Evolutionary conservation across 1,140 invertebrate genomes (phyloP), one percentile per base, ranked within the genome.

Genomic region (Lepidurus apus): DNA sequence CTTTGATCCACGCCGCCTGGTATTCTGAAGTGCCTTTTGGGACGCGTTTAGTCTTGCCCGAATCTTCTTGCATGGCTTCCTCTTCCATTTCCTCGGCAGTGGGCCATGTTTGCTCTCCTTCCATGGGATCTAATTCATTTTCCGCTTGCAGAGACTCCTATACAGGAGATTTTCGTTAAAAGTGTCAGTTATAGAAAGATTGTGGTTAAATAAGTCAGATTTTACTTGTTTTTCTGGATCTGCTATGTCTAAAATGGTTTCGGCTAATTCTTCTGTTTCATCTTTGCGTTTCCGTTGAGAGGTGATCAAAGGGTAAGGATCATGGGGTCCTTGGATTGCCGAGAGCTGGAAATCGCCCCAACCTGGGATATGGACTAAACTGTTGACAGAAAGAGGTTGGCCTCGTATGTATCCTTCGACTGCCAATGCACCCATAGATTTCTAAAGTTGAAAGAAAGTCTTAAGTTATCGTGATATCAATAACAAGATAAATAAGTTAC

Each of bases 1-100:
- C 91, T 6, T 92, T 88, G 84, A 98, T 97, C 97, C 97, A 99
- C 44, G 95, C 92, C 34, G 96, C 95, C 87, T 99, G 97, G 86
- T 99, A 99, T 77, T 94, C 93, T 13, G 96, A 98, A 83, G 94
- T 95, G 65, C 97, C 97, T 86, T 96, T 95, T 0, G 95, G 96
- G 42, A 98, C 92, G 83, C 89, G 91, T 84, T 95, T 95, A 0
- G 92, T 77, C 89, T 87, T 84, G 53, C 53, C 53, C 6, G 17
- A 7, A 91, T 91, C 81, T 88, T 89, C 76, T 80, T 82, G 80
- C 82, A 81, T 87, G 87, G 82, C 86, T 80, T 79, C 34, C 7
- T 13, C 87, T 82, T 89, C 88, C 76, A 97, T 87, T 87, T 97
- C 95, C 84, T 97, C 93, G 80, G 95, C 92, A 42, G 94, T 97